Conservation (phyloP, 2,888 invertebrate genomes). For the Poecilobothrus nobilitatus region DNA sequence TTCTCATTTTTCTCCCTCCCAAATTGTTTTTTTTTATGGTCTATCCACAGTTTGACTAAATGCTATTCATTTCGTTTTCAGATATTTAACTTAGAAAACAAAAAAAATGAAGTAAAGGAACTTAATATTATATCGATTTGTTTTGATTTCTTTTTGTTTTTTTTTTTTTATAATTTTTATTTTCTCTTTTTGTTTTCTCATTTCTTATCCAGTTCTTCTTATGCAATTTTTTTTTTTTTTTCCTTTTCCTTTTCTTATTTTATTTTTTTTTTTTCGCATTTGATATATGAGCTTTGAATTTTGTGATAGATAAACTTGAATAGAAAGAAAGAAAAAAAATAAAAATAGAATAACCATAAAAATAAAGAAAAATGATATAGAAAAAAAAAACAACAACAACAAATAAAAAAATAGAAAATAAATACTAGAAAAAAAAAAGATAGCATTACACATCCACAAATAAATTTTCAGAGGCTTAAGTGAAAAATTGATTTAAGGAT, state of each 20-base stretch:
- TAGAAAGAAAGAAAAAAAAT: neutral
- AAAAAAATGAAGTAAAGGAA: neutral
- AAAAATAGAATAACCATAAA: no score
- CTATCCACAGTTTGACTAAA: neutral
- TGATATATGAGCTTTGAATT: neutral
- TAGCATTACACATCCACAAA: neutral
- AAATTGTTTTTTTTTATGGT: neutral
- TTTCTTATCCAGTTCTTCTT: no score
- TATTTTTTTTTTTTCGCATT: neutral
- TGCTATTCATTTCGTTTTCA: neutral
- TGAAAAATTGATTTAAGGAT: neutral
- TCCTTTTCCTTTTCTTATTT: neutral
- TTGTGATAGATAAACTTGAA: conserved; percentile 1
- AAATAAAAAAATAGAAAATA: neutral
- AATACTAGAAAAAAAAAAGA: neutral
- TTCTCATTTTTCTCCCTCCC: neutral
- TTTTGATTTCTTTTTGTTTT: neutral
- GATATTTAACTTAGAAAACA: neutral
- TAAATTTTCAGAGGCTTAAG: conserved; percentile 3
- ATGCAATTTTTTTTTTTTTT: neutral
- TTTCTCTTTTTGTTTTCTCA: no score
- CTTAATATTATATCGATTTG: neutral
- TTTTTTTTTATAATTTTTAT: no score
- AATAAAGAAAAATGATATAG: no score
- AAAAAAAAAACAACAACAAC: neutral